Evolutionary conservation across 2,113 vertebrate genomes (phyloP).

Genomic region (Myanophis thanlyinensis): DNA sequence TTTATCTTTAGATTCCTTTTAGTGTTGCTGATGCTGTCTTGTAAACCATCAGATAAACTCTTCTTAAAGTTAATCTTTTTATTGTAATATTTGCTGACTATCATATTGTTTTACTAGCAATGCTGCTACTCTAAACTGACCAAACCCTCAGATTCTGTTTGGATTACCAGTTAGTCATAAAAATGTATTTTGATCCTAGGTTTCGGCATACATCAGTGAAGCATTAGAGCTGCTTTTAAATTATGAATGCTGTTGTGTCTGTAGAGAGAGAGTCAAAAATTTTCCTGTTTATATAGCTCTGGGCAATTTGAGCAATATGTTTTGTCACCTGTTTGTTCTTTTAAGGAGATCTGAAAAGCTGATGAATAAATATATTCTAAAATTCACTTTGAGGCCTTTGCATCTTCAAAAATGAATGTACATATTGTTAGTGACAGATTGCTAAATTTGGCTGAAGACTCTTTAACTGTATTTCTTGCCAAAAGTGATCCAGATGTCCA

Average conservation of each 20-base stretch:
- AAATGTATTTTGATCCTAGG: constrained; percentile 6
- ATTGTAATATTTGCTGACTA: not conserved
- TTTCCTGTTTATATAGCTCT: constrained; percentile 70
- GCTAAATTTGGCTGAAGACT: constrained; percentile 78
- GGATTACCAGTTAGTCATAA: constrained; percentile 7
- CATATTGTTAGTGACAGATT: constrained; percentile 82
- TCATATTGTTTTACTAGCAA: not conserved
- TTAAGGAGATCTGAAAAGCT: constrained; percentile 68
- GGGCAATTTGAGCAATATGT: constrained; percentile 67
- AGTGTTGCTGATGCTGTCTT: not conserved
- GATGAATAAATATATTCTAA: constrained; percentile 70
- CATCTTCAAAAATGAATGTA: constrained; percentile 75
- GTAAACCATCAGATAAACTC: not conserved
- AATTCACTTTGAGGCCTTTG: constrained; percentile 73
- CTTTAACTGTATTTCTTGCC: constrained; percentile 77
- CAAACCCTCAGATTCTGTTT: not conserved
- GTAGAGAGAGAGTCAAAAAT: constrained; percentile 58
- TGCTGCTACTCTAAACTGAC: not conserved
- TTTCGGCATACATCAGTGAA: constrained; percentile 27
- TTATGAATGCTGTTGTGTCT: constrained; percentile 40
- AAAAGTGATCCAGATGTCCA: constrained; percentile 85
- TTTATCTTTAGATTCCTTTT: not conserved
- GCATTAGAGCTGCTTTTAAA: constrained; percentile 39
- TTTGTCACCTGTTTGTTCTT: constrained; percentile 75
- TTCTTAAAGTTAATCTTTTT: not conserved